Conservation (phyloP, 2,113 vertebrate species). For the Geococcyx californianus region DNA sequence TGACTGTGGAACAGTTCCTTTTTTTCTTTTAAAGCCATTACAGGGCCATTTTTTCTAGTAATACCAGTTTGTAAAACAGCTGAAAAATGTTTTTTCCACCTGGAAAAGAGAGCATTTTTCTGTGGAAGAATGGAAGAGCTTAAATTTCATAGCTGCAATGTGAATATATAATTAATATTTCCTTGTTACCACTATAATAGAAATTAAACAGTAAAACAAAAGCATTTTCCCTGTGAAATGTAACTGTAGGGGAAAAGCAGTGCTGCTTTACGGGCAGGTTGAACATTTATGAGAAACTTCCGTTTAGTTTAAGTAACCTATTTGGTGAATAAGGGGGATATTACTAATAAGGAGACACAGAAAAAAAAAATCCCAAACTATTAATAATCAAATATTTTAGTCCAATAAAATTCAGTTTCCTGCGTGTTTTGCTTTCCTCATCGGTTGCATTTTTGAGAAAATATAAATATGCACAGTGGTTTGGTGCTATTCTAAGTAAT, state of each 20-base stretch:
- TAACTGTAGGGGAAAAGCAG: neutral
- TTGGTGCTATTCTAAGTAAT: neutral
- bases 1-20: neutral
- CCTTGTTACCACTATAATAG: neutral
- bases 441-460: neutral
- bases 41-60: neutral
- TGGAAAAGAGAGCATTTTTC: neutral
- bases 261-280: neutral
- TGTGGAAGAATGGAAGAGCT: neutral
- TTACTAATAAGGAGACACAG: neutral
- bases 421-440: neutral
- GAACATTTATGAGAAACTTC: neutral
- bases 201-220: slow-evolving; percentile 3
- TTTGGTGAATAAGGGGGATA: neutral
- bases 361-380: neutral
- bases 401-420: neutral
- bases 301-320: neutral
- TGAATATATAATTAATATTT: slow-evolving; percentile 32
- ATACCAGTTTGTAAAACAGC: neutral
- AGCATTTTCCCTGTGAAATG: neutral
- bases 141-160: neutral
- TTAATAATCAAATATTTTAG: neutral
- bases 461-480: fast-evolving
- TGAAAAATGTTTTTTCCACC: neutral
- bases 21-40: neutral